A percentile compares a stretch with the other conserved stretches of the same genome.
phyloP scores from a whole-genome alignment of 2,888 invertebrate species.

The Phengaris arion region DNA sequence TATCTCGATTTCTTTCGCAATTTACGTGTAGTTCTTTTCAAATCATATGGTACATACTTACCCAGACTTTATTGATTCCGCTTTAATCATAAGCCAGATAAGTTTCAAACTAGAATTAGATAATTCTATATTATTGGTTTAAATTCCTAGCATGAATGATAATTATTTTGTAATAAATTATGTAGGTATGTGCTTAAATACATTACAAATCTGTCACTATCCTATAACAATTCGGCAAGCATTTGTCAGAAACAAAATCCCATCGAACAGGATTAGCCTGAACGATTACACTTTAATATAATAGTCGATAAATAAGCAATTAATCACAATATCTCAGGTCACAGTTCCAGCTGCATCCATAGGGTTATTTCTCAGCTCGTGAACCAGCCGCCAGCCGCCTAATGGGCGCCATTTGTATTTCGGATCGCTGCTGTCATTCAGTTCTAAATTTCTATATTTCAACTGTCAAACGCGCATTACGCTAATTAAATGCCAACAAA shows the following conservation, averaged over 20 bases:
- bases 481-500: conserved; percentile 9
- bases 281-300: conserved; percentile 1
- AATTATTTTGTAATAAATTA: no score
- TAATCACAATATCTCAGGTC: conserved; percentile 36
- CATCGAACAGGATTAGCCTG: not conserved
- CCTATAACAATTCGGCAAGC: not conserved
- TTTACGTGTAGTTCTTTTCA: conserved; percentile 27
- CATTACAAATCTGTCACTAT: not conserved
- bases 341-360: conserved; percentile 59
- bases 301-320: conserved; percentile 25
- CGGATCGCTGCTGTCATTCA: conserved; percentile 58
- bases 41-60: not conserved
- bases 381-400: conserved; percentile 47
- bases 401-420: conserved; percentile 64
- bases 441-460: conserved; percentile 51
- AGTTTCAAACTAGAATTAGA: no score
- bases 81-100: no score
- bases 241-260: conserved; percentile 3
- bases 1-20: conserved; percentile 34
- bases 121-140: no score
- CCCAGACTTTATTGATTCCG: not conserved
- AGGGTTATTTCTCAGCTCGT: conserved; percentile 68
- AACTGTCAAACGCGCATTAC: conserved; percentile 29
- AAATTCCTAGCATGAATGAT: no score
- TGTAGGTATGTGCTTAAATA: not conserved